Percentiles rank a stretch among this genome's conserved stretches.
Conservation (phyloP, 2,113 vertebrate genomes). For the Phoxinus phoxinus region DNA sequence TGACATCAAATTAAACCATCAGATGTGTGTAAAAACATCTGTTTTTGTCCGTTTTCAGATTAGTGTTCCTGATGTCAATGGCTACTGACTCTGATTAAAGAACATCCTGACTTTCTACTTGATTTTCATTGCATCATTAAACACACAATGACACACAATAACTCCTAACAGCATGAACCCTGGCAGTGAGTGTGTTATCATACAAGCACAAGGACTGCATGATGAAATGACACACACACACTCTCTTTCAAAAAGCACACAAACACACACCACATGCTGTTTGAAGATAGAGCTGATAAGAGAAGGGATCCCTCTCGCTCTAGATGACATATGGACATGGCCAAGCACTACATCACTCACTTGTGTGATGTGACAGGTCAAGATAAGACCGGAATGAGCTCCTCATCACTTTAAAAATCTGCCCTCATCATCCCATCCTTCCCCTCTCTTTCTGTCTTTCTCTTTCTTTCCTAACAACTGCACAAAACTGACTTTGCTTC, state of each 20-base stretch:
- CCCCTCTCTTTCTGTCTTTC: background rate
- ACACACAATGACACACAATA: slow-evolving; percentile 22
- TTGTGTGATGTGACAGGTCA: slow-evolving; percentile 48
- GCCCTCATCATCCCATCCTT: background rate
- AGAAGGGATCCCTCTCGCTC: slow-evolving; percentile 32
- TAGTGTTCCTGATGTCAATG: background rate
- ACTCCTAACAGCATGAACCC: slow-evolving; percentile 65
- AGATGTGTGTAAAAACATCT: background rate
- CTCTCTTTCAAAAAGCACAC: slow-evolving; percentile 35
- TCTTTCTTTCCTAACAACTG: background rate
- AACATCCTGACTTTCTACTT: background rate
- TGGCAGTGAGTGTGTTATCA: slow-evolving; percentile 59
- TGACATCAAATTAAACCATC: background rate
- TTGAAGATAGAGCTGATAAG: slow-evolving; percentile 40
- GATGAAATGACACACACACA: slow-evolving; percentile 27
- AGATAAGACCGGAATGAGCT: slow-evolving; percentile 47
- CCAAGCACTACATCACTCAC: slow-evolving; percentile 57
- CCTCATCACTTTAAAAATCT: background rate
- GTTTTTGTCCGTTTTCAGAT: background rate
- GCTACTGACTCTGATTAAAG: slow-evolving; percentile 8
- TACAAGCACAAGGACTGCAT: slow-evolving; percentile 32
- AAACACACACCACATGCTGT: slow-evolving; percentile 51
- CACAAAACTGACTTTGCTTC: background rate
- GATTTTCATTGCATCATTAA: slow-evolving; percentile 37
- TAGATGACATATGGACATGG: slow-evolving; percentile 37